Percentiles rank a stretch among this genome's conserved stretches.
Evolutionary conservation across 2,113 vertebrate genomes (phyloP).

Genomic region (Sander vitreus): DNA sequence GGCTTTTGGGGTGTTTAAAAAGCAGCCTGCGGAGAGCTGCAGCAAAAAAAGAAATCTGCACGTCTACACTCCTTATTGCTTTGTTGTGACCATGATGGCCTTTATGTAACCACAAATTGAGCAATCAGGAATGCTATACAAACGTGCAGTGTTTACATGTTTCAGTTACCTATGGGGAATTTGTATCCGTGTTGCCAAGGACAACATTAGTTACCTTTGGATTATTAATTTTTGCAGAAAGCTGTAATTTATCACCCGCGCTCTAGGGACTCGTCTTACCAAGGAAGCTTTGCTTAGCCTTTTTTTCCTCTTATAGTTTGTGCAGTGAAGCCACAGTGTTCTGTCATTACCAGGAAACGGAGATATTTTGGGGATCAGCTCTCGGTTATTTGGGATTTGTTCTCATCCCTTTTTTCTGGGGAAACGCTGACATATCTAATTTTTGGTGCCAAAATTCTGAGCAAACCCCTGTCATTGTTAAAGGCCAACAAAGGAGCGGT

Average conservation of each 20-base stretch:
- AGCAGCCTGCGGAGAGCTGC: conserved; percentile 57
- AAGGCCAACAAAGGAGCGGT: conserved; percentile 72
- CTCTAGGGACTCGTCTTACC: conserved; percentile 51
- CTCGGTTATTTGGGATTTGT: conserved; percentile 75
- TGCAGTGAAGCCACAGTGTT: conserved; percentile 45
- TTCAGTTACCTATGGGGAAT: conserved; percentile 45
- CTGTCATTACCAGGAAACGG: conserved; percentile 72
- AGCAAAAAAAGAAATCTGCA: conserved; percentile 22
- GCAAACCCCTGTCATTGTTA: conserved; percentile 73
- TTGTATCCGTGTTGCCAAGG: conserved; percentile 53
- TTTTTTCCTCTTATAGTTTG: conserved; percentile 14
- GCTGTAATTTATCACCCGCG: conserved; percentile 65
- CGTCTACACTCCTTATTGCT: conserved; percentile 18
- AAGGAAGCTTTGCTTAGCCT: conserved; percentile 10
- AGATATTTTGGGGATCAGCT: conserved; percentile 67
- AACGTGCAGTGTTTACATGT: conserved; percentile 26
- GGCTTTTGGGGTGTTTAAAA: conserved; percentile 54
- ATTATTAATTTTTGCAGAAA: conserved; percentile 70
- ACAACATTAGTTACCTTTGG: conserved; percentile 62
- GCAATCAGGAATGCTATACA: conserved; percentile 34
- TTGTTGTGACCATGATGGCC: conserved; percentile 33
- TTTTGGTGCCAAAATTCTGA: conserved; percentile 68
- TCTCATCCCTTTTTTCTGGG: conserved; percentile 69
- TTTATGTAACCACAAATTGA: conserved; percentile 39
- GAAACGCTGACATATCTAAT: conserved; percentile 73